Percentiles rank a stretch among this genome's conserved stretches.
phyloP scores from a whole-genome alignment of 2,888 invertebrate species.

The Orthonevra nobilis region DNA sequence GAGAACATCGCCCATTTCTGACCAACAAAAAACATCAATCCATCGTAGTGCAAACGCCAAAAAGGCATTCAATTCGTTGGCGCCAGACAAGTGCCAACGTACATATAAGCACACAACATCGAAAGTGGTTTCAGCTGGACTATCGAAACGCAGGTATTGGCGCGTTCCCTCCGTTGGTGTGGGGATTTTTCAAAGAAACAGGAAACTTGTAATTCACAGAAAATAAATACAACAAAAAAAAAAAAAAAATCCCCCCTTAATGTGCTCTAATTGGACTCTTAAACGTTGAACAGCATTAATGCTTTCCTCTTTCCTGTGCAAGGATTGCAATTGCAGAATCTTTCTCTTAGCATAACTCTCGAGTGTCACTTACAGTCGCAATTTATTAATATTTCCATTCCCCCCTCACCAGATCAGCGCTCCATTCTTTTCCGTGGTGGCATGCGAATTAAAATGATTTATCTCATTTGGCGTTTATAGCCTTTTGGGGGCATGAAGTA shows the following conservation, averaged over 20 bases:
- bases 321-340: slow-evolving; percentile 45
- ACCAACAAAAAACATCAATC: no score
- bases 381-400: slow-evolving; percentile 60
- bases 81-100: slow-evolving; percentile 33
- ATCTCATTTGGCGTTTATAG: slow-evolving; percentile 64
- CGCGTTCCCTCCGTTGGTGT: slow-evolving; percentile 2
- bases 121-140: slow-evolving; percentile 48
- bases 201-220: slow-evolving; percentile 40
- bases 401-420: slow-evolving; percentile 22
- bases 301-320: not conserved
- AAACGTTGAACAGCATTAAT: slow-evolving; percentile 34
- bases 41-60: not conserved
- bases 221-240: no score
- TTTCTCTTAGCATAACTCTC: slow-evolving; percentile 53
- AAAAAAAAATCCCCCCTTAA: slow-evolving; percentile 35
- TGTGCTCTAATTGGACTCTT: slow-evolving; percentile 57
- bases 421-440: slow-evolving; percentile 46
- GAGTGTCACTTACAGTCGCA: slow-evolving; percentile 69
- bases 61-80: slow-evolving; percentile 54
- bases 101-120: slow-evolving; percentile 50
- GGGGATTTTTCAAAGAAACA: no score
- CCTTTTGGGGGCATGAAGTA: slow-evolving; percentile 36
- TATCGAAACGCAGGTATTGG: slow-evolving; percentile 36
- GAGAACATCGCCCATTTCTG: no score
- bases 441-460: slow-evolving; percentile 69